phyloP scores from a whole-genome alignment of 1,140 invertebrate species.

The Agrypnia vestita region DNA sequence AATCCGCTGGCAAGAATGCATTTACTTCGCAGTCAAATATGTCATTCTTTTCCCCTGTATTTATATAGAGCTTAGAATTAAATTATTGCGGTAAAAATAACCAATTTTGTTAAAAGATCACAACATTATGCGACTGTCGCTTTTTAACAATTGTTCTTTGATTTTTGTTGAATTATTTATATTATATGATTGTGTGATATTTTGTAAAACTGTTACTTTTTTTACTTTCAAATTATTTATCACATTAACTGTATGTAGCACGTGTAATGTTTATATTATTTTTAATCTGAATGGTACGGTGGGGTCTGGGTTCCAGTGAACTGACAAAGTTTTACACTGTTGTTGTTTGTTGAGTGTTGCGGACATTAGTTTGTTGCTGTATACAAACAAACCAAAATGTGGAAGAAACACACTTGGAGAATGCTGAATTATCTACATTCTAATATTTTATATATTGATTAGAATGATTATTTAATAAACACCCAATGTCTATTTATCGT shows the following conservation, averaged over 20 bases:
- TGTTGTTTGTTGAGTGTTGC: constrained; percentile 5
- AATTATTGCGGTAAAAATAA: constrained; percentile 23
- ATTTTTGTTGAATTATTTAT: constrained; percentile 35
- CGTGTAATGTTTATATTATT: constrained; percentile 22
- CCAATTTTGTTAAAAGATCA: not conserved
- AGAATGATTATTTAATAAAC: constrained; percentile 32
- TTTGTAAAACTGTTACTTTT: constrained; percentile 45
- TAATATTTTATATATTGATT: constrained; percentile 40
- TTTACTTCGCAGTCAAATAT: constrained; percentile 1
- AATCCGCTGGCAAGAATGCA: not conserved
- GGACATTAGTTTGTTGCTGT: not conserved
- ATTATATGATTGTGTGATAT: constrained; percentile 44
- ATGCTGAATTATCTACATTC: not conserved
- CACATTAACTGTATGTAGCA: constrained; percentile 28
- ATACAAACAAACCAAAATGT: no score
- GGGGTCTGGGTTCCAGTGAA: not conserved
- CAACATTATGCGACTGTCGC: not conserved
- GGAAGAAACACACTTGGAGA: not conserved
- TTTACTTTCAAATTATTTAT: constrained; percentile 50
- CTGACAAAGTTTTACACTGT: not conserved
- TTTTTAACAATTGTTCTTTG: constrained; percentile 18
- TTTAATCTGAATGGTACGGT: constrained; percentile 6
- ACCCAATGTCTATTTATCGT: constrained; percentile 20
- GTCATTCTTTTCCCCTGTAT: constrained; percentile 14
- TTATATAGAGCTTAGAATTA: constrained; percentile 30